Percentiles rank a stretch among this genome's conserved stretches.
phyloP scores from a whole-genome alignment of 2,888 invertebrate species.

The Cheilosia vulpina region DNA sequence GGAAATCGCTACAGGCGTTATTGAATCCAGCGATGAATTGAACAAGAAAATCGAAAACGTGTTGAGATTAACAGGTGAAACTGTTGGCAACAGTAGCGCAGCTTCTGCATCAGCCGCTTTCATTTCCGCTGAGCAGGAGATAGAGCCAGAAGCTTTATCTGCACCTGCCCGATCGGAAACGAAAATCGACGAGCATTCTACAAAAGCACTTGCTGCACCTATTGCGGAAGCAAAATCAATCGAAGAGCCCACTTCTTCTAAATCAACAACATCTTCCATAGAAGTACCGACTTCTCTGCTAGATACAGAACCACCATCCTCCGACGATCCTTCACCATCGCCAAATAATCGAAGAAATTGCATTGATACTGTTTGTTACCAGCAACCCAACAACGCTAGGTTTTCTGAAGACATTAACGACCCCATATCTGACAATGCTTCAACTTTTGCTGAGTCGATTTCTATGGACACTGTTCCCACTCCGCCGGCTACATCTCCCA shows the following conservation, averaged over 20 bases:
- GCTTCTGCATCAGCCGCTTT: slow-evolving; percentile 59
- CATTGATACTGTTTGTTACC: slow-evolving; percentile 37
- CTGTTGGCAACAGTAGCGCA: not conserved
- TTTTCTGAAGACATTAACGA: slow-evolving; percentile 23
- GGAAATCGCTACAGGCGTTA: slow-evolving; percentile 89
- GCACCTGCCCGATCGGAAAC: not conserved
- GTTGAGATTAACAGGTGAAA: slow-evolving; percentile 76
- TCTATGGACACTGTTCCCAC: slow-evolving; percentile 49
- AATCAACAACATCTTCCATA: slow-evolving; percentile 40
- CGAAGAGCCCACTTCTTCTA: slow-evolving; percentile 42
- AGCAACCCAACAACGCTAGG: slow-evolving; percentile 7
- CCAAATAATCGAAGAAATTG: slow-evolving; percentile 21
- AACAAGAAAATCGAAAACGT: slow-evolving; percentile 87
- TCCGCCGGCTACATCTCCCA: slow-evolving; percentile 10
- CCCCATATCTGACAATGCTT: slow-evolving; percentile 41
- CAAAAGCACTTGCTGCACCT: slow-evolving; percentile 12
- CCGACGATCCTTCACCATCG: not conserved
- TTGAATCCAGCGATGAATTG: slow-evolving; percentile 86
- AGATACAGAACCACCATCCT: slow-evolving; percentile 1
- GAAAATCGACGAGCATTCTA: slow-evolving; percentile 9
- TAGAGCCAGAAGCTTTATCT: slow-evolving; percentile 81
- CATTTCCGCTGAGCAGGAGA: slow-evolving; percentile 86
- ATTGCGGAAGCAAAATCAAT: slow-evolving; percentile 8
- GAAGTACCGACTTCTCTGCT: slow-evolving; percentile 27
- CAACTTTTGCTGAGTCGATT: slow-evolving; percentile 39